Base-by-base conservation (phyloP, 1,140 invertebrate species). In the Drosophila kikkawai region DNA sequence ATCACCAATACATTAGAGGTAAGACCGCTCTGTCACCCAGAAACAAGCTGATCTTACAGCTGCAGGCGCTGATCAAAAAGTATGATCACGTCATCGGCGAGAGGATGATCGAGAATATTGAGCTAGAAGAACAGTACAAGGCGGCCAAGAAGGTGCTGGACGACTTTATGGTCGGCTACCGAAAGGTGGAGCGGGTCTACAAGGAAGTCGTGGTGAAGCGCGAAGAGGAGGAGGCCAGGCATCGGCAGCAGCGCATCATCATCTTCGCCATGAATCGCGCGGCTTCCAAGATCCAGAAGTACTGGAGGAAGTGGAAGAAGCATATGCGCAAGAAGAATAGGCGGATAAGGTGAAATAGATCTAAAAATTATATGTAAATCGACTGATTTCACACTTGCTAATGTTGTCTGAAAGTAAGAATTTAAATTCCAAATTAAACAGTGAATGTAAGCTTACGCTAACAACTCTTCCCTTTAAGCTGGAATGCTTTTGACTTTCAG, bases 281-380 rank as follows among this genome's bases (percentile, higher is more conserved):
- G 2, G 85, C 85, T 17, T 12, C 32, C 5, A 79, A 69, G 64
- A 88, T 88, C 34, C 85, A 88, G 68, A 68, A 44, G n/a, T 87
- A 83, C 45, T 87, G 84, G 84, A 65, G 48, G 9, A 51, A 63
- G 22, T 87, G 84, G 84, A 75, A 75, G 42, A 83, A 45, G 17
- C 47, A 48, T 12, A 34, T 70, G 26, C 32, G 32, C 2, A 86
- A 47, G 32, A 80, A 77, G 15, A 70, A 66, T 19, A 66, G 13
- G 53, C 61, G 42, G 11, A 0, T 36, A 3, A 37, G 51, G 34
- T 29, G 7, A 29, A 15, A 29, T n/a, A 29, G 26, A 11, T n/a
- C 5, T 12, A 9, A 11, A 50, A 50, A 50, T 29, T 50, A 9
- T n/a, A 2, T 50, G 26, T 50, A 32, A 32, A 32, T 32, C 15